Percentiles rank a stretch among this genome's conserved stretches.
phyloP scores from a whole-genome alignment of 2,888 invertebrate genomes.

The Erebia aethiops region DNA sequence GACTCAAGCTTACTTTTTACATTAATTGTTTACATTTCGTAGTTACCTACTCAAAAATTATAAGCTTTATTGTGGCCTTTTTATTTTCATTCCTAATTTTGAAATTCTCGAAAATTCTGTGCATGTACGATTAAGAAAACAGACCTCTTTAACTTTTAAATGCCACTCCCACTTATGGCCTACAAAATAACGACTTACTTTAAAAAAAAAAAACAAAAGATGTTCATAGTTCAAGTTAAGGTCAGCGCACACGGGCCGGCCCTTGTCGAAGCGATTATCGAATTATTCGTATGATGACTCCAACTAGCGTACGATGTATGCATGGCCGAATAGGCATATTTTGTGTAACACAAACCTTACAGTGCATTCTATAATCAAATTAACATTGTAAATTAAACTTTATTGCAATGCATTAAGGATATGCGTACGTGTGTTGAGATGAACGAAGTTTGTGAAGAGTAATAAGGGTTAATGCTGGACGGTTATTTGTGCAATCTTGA shows the following conservation, averaged over 20 bases:
- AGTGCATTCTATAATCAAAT: constrained; percentile 16
- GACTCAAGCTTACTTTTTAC: too few species aligned
- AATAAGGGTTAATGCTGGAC: constrained; percentile 75
- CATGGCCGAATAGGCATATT: constrained; percentile 41
- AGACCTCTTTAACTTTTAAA: neutral
- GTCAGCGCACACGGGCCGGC: constrained; percentile 62
- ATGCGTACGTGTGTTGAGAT: constrained; percentile 5
- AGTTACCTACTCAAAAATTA: too few species aligned
- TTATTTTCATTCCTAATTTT: too few species aligned
- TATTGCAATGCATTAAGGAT: constrained; percentile 25
- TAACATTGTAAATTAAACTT: constrained; percentile 30
- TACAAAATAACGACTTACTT: constrained; percentile 41
- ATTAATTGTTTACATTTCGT: too few species aligned
- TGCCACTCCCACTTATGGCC: constrained; percentile 10
- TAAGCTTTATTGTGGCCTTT: too few species aligned
- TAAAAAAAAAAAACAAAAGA: constrained; percentile 37
- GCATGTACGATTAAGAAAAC: constrained; percentile 4
- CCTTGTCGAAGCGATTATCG: constrained; percentile 68
- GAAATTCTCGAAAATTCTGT: neutral
- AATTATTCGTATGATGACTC: constrained; percentile 65
- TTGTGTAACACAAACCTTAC: constrained; percentile 30
- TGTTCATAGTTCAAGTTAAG: constrained; percentile 49
- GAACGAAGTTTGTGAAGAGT: constrained; percentile 54
- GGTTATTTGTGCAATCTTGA: constrained; percentile 76
- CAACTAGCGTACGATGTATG: constrained; percentile 39